phyloP scores from a whole-genome alignment of 2,888 invertebrate species.

The Sarcophaga caerulescens region DNA sequence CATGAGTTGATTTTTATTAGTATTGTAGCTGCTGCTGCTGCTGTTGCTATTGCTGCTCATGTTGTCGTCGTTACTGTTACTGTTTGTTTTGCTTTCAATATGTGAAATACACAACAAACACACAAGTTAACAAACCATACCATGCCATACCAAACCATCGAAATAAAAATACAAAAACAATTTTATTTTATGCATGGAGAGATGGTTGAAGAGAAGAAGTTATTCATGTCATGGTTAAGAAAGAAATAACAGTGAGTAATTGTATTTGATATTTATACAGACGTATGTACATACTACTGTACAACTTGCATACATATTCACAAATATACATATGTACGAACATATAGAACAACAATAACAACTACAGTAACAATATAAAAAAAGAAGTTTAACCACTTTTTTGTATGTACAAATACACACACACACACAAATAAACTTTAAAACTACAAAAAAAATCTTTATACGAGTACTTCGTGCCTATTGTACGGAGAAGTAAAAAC shows the following conservation, averaged over 20 bases:
- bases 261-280: slow-evolving; percentile 59
- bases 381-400: slow-evolving; percentile 63
- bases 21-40: not conserved
- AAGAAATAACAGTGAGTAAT: slow-evolving; percentile 68
- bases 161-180: slow-evolving; percentile 8
- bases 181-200: slow-evolving; percentile 19
- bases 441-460: not conserved
- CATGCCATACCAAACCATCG: not conserved
- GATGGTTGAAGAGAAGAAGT: slow-evolving; percentile 49
- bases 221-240: slow-evolving; percentile 67
- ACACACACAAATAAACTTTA: not conserved
- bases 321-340: slow-evolving; percentile 2
- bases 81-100: not conserved
- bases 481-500: slow-evolving; percentile 32
- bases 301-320: too few species aligned
- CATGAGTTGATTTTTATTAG: slow-evolving; percentile 9
- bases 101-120: not conserved
- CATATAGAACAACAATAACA: slow-evolving; percentile 29
- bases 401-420: slow-evolving; percentile 6
- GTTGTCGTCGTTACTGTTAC: not conserved
- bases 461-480: slow-evolving; percentile 16
- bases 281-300: not conserved
- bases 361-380: slow-evolving; percentile 31
- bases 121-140: not conserved
- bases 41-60: not conserved